Conservation (phyloP, 2,797 vertebrate species). For the Falco berigora region DNA sequence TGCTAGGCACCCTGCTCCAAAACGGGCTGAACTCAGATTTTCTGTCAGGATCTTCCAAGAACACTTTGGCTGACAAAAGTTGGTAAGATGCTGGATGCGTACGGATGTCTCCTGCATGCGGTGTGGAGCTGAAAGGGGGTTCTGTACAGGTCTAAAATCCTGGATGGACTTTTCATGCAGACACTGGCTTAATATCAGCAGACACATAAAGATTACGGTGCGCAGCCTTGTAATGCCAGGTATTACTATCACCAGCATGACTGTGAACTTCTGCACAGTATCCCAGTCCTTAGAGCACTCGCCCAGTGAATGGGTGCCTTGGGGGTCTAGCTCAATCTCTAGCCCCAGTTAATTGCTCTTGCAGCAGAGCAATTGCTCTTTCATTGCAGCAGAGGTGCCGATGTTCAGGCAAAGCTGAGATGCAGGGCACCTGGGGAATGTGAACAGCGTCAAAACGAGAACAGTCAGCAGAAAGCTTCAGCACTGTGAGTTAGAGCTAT, state of each 20-base stretch:
- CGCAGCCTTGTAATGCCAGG: background rate
- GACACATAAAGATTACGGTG: background rate
- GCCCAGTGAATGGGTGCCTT: background rate
- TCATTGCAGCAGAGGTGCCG: background rate
- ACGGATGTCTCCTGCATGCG: background rate
- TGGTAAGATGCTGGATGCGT: background rate
- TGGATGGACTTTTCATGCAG: background rate
- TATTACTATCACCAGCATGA: background rate
- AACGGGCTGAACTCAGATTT: background rate
- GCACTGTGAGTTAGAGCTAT: background rate
- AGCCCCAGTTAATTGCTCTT: background rate
- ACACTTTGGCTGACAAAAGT: background rate
- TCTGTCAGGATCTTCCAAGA: background rate
- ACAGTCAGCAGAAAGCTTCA: background rate
- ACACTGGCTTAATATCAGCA: background rate
- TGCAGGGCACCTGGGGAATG: background rate
- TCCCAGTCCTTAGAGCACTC: background rate
- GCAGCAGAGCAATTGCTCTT: background rate
- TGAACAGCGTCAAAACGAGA: background rate
- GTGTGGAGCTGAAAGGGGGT: background rate
- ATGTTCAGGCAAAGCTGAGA: background rate
- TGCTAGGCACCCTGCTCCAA: background rate
- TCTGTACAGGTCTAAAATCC: background rate
- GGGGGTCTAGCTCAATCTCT: background rate
- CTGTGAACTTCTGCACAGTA: background rate